These are phyloP conservation scores for Pan troglodytes DNA, from an alignment of 2,113 vertebrate genomes.

Conservation along the genomic window DNA sequence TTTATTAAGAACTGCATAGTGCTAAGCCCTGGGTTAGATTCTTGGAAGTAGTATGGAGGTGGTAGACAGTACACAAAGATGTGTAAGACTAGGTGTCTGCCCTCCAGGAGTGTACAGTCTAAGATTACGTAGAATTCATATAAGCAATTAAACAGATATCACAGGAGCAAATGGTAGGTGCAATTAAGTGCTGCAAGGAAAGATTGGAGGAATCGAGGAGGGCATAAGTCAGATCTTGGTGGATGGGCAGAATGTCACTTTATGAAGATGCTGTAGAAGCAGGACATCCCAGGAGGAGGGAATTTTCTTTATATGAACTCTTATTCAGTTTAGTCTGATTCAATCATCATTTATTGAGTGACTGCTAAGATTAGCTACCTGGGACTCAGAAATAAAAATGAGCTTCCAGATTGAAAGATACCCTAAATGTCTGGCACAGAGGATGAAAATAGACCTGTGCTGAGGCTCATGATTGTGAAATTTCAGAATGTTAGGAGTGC, in stretches of 20 bases:
- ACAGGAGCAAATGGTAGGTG: neutral
- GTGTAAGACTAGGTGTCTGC: neutral
- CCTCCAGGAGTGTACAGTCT: neutral
- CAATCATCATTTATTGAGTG: neutral
- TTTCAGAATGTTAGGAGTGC: neutral
- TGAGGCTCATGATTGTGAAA: neutral
- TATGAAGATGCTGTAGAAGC: neutral
- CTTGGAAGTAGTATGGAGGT: neutral
- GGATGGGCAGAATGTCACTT: neutral
- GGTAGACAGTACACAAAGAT: neutral
- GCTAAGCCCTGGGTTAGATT: neutral
- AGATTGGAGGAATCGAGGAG: neutral
- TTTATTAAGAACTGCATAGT: neutral
- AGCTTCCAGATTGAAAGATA: neutral
- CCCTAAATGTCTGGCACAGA: neutral
- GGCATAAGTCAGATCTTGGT: neutral
- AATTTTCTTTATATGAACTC: neutral
- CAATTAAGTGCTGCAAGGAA: neutral
- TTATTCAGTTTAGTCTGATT: neutral
- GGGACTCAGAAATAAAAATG: neutral
- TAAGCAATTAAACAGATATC: neutral
- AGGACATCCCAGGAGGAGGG: neutral
- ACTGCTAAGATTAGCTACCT: neutral
- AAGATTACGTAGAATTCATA: neutral
- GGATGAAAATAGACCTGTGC: neutral